phyloP scores from a whole-genome alignment of 2,797 vertebrate species.

The Parotocinclus haroldoi region DNA sequence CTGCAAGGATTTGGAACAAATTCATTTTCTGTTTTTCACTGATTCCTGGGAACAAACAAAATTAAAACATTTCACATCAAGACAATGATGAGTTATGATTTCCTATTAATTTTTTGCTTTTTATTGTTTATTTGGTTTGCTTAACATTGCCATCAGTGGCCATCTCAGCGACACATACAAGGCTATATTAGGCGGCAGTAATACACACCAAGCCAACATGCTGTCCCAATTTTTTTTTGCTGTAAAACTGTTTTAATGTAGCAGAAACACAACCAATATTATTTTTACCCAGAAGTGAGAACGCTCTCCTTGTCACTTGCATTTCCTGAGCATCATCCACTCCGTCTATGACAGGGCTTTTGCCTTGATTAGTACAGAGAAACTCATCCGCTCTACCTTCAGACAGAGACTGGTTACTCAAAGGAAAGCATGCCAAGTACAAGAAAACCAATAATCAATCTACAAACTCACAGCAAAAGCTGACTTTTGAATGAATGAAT shows the following conservation, averaged over 20 bases:
- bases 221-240: no score
- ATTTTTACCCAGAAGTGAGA: slow-evolving; percentile 83
- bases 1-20: slow-evolving; percentile 88
- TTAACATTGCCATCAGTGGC: no score
- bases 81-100: background rate
- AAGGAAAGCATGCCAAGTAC: background rate
- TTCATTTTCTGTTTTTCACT: slow-evolving; percentile 85
- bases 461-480: background rate
- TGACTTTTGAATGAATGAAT: no score
- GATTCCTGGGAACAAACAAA: slow-evolving; percentile 73
- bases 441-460: background rate
- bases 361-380: slow-evolving; percentile 87
- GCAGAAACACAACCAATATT: background rate
- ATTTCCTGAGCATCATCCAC: slow-evolving; percentile 88
- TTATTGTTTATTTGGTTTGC: no score
- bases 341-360: slow-evolving; percentile 82
- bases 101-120: no score
- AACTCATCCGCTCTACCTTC: slow-evolving; percentile 83
- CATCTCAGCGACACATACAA: no score
- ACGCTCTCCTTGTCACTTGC: slow-evolving; percentile 82
- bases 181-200: no score
- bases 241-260: background rate
- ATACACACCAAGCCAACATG: no score
- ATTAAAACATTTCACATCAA: background rate
- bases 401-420: slow-evolving; percentile 43